Evolutionary conservation across 1,140 invertebrate species (phyloP).

Genomic region (Halesus radiatus): DNA sequence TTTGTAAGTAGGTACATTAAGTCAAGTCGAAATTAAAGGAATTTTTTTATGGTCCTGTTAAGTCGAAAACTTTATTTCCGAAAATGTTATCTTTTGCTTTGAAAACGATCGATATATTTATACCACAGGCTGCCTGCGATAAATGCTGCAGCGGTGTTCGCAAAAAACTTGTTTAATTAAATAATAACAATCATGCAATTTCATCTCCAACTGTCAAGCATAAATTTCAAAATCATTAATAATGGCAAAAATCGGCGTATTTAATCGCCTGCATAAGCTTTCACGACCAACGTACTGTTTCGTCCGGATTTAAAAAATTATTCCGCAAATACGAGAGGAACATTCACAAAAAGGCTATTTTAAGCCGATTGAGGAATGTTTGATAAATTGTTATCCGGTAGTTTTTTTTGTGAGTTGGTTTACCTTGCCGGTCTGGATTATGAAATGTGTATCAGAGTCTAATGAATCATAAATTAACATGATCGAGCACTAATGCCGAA

Average conservation of each 20-base stretch:
- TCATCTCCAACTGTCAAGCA: slow-evolving; percentile 34
- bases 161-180: slow-evolving; percentile 38
- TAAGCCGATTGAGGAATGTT: too few relatives aligned
- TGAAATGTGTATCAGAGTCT: slow-evolving; percentile 21
- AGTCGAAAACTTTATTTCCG: too few relatives aligned
- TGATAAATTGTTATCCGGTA: not conserved
- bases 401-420: slow-evolving; percentile 2
- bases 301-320: not conserved
- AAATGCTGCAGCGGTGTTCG: not conserved
- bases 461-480: slow-evolving; percentile 41
- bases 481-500: slow-evolving; percentile 20
- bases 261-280: slow-evolving; percentile 36
- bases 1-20: too few relatives aligned
- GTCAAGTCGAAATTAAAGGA: too few relatives aligned
- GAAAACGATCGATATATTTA: slow-evolving; percentile 9
- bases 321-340: not conserved
- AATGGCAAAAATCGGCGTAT: slow-evolving; percentile 24
- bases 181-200: slow-evolving; percentile 37
- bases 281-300: slow-evolving; percentile 22
- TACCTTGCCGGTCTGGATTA: not conserved
- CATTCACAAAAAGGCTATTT: not conserved
- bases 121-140: slow-evolving; percentile 3
- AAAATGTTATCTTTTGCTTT: too few relatives aligned
- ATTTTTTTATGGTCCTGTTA: too few relatives aligned
- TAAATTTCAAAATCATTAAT: slow-evolving; percentile 40